phyloP scores from a whole-genome alignment of 2,113 vertebrate genomes.

The Telmatochromis sp. region DNA sequence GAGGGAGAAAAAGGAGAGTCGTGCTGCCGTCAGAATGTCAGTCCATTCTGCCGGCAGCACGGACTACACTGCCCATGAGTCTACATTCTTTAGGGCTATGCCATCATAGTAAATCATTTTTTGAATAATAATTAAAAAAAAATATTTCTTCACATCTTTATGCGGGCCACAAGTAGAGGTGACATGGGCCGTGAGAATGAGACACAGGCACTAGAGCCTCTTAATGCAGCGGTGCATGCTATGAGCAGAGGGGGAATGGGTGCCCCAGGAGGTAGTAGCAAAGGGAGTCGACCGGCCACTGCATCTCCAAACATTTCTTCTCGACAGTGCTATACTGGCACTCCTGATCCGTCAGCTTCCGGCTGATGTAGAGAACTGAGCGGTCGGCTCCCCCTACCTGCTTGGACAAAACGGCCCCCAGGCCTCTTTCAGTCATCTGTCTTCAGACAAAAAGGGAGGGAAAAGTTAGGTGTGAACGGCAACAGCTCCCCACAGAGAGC shows the following conservation, averaged over 20 bases:
- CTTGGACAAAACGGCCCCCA: not conserved
- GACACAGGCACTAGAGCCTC: not conserved
- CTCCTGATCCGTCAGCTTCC: not conserved
- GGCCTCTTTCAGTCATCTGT: not conserved
- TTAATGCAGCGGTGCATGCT: not conserved
- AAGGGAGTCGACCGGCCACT: not conserved
- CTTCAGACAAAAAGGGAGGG: not conserved
- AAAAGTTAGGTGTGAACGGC: not conserved
- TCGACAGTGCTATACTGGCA: not conserved
- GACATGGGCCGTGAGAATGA: not conserved
- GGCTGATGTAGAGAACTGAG: not conserved
- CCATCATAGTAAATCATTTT: not conserved
- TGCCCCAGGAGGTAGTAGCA: not conserved
- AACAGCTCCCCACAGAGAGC: not conserved
- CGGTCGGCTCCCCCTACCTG: not conserved
- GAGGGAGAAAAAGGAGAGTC: too few relatives aligned
- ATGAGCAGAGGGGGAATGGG: not conserved
- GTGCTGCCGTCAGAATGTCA: fast-evolving
- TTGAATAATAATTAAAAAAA: not conserved
- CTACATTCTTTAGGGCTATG: not conserved
- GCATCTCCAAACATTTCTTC: not conserved
- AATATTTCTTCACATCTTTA: not conserved
- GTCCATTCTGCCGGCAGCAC: too few relatives aligned
- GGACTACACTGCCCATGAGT: not conserved
- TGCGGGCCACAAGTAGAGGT: not conserved